phyloP scores from a whole-genome alignment of 2,113 vertebrate genomes.

The Tyto alba region DNA sequence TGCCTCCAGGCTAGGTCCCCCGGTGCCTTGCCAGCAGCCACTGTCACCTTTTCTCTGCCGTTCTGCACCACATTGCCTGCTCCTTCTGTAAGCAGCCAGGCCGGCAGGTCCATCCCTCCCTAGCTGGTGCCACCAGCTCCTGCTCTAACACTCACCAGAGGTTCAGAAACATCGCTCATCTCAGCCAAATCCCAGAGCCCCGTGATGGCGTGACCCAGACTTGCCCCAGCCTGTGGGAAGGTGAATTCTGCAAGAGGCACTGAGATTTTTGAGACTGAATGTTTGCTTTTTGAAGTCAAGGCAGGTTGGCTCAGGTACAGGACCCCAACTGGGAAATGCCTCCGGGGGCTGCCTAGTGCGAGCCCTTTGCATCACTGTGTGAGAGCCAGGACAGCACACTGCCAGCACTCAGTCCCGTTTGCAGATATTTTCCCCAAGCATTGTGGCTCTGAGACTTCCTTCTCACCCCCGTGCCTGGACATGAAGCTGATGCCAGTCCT shows the following conservation, averaged over 20 bases:
- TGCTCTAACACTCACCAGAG: neutral
- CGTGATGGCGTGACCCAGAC: neutral
- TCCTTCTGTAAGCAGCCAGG: neutral
- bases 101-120: neutral
- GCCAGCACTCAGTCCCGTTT: neutral
- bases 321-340: neutral
- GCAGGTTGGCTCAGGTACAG: neutral
- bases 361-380: neutral
- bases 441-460: neutral
- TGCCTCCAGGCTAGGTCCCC: neutral
- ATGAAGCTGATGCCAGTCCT: neutral
- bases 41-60: neutral
- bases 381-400: fast-evolving
- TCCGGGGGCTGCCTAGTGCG: neutral
- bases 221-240: neutral
- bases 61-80: neutral
- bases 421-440: neutral
- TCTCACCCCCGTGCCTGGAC: neutral
- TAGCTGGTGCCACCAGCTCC: neutral
- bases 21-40: neutral
- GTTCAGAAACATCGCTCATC: neutral
- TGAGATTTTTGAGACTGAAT: neutral
- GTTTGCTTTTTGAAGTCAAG: neutral
- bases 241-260: neutral
- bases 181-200: neutral